These are phyloP conservation scores for Campylomormyrus tamandua DNA, from an alignment of 2,113 vertebrate genomes.

Conservation along the genomic window DNA sequence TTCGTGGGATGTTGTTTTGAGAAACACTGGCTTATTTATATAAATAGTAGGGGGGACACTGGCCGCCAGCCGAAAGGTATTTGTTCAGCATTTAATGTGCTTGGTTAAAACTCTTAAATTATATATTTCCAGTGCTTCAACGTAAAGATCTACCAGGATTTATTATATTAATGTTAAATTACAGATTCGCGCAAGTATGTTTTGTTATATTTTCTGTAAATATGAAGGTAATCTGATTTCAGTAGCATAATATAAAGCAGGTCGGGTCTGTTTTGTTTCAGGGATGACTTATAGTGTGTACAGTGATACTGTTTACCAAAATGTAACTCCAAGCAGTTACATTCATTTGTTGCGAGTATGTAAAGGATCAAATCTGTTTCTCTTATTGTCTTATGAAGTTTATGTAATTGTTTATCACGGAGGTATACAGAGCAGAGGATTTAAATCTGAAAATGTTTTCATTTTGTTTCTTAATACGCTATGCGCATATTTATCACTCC, in stretches of 20 bases:
- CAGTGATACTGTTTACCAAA: background rate
- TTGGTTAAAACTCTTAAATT: background rate
- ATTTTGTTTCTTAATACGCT: background rate
- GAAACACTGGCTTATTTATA: background rate
- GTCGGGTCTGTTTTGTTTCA: background rate
- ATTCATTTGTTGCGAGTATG: background rate
- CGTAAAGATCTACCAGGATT: background rate
- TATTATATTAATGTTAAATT: background rate
- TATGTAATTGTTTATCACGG: background rate
- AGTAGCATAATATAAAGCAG: background rate
- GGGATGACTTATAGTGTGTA: background rate
- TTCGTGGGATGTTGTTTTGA: background rate
- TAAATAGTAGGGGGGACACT: background rate
- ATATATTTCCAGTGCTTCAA: background rate
- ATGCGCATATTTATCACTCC: background rate
- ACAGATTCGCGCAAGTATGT: background rate
- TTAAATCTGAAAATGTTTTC: background rate
- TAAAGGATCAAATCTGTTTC: background rate
- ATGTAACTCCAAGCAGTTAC: background rate
- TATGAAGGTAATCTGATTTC: background rate
- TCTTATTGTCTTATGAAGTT: background rate
- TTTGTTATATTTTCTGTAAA: background rate
- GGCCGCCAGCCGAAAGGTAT: background rate
- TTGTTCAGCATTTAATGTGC: background rate
- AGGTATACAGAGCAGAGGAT: background rate